phyloP scores from a whole-genome alignment of 2,113 vertebrate genomes.

The Rhinopomastus cyanomelas region DNA sequence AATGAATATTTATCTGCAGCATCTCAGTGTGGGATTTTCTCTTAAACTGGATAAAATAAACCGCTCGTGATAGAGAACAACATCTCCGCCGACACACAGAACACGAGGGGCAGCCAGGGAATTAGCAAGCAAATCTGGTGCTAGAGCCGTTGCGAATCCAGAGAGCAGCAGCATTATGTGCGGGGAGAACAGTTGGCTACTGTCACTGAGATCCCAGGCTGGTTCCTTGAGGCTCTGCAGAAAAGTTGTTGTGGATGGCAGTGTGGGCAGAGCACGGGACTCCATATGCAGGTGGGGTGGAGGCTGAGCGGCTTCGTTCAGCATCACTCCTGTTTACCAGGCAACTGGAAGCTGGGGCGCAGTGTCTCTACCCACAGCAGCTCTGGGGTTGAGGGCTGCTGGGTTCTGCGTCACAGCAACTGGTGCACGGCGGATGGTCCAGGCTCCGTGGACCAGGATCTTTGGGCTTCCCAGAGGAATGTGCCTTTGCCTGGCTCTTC shows the following conservation, averaged over 20 bases:
- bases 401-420: neutral
- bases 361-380: fast-evolving
- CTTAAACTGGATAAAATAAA: conserved; percentile 72
- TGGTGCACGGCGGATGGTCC: fast-evolving
- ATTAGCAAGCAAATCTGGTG: conserved; percentile 64
- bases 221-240: neutral
- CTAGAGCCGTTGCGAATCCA: conserved; percentile 66
- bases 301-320: fast-evolving
- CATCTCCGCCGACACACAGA: conserved; percentile 66
- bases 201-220: conserved; percentile 19
- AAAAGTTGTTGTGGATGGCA: neutral
- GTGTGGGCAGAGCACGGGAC: neutral
- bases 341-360: fast-evolving
- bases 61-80: conserved; percentile 68
- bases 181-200: conserved; percentile 45
- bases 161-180: conserved; percentile 64
- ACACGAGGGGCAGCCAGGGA: conserved; percentile 59
- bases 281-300: neutral
- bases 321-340: neutral
- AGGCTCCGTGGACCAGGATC: neutral
- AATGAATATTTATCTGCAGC: conserved; percentile 74
- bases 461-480: neutral
- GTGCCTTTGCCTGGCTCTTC: too few species aligned
- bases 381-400: neutral
- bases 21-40: conserved; percentile 73